phyloP scores from a whole-genome alignment of 2,797 vertebrate species.

The Carcharodon carcharias region DNA sequence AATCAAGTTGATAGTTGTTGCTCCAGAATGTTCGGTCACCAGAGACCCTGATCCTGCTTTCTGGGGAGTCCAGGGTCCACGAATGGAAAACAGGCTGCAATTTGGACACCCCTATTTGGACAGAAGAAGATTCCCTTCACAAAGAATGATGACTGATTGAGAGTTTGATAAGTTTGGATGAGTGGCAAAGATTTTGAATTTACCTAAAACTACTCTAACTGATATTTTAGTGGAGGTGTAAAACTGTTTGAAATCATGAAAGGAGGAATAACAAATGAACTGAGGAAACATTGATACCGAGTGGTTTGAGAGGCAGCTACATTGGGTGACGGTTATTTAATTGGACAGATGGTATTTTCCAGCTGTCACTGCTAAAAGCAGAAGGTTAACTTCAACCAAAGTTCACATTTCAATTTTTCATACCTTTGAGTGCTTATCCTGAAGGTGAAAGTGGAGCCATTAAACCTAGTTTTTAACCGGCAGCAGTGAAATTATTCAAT shows the following conservation, averaged over 20 bases:
- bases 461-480: background rate
- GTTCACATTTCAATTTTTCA: background rate
- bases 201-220: background rate
- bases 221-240: background rate
- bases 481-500: background rate
- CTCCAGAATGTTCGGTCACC: background rate
- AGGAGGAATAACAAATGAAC: background rate
- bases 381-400: background rate
- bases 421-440: background rate
- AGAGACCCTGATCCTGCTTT: background rate
- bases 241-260: background rate
- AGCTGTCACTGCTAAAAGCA: background rate
- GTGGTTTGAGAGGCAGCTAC: background rate
- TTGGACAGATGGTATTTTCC: constrained; percentile 8
- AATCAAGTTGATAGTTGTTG: no score
- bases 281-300: background rate
- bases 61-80: background rate
- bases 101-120: background rate
- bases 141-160: background rate
- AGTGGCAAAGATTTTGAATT: background rate
- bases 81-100: background rate
- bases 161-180: background rate
- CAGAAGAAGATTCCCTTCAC: background rate
- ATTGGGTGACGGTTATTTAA: background rate
- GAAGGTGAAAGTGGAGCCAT: background rate